A percentile compares a stretch with the other conserved stretches of the same genome.
Evolutionary conservation across 2,888 invertebrate species (phyloP).

Genomic region (Ormyrus labotus): DNA sequence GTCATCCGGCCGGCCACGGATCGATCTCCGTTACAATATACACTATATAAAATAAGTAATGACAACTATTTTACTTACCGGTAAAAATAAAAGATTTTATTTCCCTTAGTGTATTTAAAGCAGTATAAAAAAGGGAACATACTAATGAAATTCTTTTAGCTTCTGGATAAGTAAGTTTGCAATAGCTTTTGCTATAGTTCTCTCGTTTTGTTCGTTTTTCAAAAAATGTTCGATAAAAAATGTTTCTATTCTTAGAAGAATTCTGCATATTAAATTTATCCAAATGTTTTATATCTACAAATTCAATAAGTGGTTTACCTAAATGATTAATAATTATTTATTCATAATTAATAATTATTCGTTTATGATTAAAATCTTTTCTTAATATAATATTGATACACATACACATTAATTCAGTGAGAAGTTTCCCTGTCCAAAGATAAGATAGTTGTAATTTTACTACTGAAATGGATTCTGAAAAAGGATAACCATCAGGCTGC

Average conservation of each 20-base stretch:
- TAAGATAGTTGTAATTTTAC: conserved; percentile 83
- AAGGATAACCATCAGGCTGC: conserved; percentile 82
- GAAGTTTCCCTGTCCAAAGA: conserved; percentile 80
- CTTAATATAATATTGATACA: conserved; percentile 14
- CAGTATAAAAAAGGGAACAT: conserved; percentile 94
- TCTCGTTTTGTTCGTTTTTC: conserved; percentile 80
- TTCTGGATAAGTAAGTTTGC: conserved; percentile 88
- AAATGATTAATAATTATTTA: conserved; percentile 43
- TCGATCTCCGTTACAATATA: no score
- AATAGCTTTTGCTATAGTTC: conserved; percentile 81
- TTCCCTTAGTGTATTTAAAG: conserved; percentile 92
- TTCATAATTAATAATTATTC: conserved; percentile 68
- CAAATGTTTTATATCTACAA: conserved; percentile 76
- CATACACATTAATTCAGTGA: conserved; percentile 70
- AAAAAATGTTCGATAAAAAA: conserved; percentile 79
- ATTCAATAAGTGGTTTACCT: conserved; percentile 77
- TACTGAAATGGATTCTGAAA: conserved; percentile 84
- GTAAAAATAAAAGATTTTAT: conserved; percentile 94
- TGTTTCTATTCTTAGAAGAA: conserved; percentile 76
- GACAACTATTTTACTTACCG: conserved; percentile 69
- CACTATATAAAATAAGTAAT: background rate
- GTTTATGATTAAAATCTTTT: background rate
- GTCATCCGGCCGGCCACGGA: no score
- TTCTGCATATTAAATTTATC: conserved; percentile 70
- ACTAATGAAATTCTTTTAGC: conserved; percentile 89